Evolutionary conservation across 2,888 invertebrate genomes (phyloP).

Genomic region (Philereme transversata): DNA sequence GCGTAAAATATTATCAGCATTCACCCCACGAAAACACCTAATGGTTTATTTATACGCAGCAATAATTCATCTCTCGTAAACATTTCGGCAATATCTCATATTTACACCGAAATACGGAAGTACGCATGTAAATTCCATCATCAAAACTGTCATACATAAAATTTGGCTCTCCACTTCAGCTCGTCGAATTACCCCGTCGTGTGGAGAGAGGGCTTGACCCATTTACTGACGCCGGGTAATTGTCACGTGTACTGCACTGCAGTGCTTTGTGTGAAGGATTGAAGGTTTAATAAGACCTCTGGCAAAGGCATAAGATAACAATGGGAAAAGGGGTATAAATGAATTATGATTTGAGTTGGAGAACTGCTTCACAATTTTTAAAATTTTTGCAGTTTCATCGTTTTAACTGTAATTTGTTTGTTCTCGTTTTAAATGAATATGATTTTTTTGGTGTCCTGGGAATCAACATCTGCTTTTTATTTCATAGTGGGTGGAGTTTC

Average conservation of each 20-base stretch:
- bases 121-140: conserved; percentile 33
- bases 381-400: too few relatives aligned
- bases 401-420: too few relatives aligned
- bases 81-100: conserved; percentile 27
- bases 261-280: conserved; percentile 17
- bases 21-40: not conserved
- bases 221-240: conserved; percentile 53
- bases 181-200: conserved; percentile 53
- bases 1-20: not conserved
- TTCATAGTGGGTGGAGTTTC: too few relatives aligned
- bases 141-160: conserved; percentile 48
- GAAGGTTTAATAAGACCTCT: conserved; percentile 10
- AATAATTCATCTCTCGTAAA: conserved; percentile 18
- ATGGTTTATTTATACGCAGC: conserved; percentile 8
- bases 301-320: conserved; percentile 7
- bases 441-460: too few relatives aligned
- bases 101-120: conserved; percentile 27
- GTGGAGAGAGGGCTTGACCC: conserved; percentile 56
- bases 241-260: conserved; percentile 43
- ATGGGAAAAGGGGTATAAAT: not conserved
- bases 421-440: too few relatives aligned
- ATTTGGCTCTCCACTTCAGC: conserved; percentile 42
- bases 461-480: too few relatives aligned
- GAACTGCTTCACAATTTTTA: too few relatives aligned
- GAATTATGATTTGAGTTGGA: too few relatives aligned